A percentile compares a stretch with the other conserved stretches of the same genome.
phyloP scores from a whole-genome alignment of 37 sponge, comb jelly and placozoan genomes.

The Eunapius fragilis region DNA sequence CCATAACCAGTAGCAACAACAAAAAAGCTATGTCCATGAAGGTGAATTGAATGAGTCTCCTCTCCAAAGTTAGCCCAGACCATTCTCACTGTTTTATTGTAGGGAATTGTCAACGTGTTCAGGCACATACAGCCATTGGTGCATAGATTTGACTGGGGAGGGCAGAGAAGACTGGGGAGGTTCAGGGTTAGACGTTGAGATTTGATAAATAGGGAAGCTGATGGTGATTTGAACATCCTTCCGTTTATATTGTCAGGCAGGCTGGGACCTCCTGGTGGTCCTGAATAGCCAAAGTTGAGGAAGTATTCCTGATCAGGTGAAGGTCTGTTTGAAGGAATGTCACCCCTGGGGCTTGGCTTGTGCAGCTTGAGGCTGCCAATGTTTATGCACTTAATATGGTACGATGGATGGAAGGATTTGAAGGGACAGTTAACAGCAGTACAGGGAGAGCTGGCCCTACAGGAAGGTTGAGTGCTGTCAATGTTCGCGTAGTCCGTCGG shows the following conservation, averaged over 20 bases:
- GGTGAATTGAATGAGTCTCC: slow-evolving; percentile 65
- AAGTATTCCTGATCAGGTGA: too few relatives aligned
- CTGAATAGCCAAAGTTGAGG: too few relatives aligned
- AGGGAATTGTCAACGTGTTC: slow-evolving; percentile 10
- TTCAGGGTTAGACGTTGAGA: background rate
- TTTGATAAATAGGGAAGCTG: background rate
- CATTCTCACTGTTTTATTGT: slow-evolving; percentile 25
- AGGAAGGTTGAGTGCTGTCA: too few relatives aligned
- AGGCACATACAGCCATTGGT: slow-evolving; percentile 14
- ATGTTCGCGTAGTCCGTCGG: too few relatives aligned
- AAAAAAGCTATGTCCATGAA: slow-evolving; percentile 76
- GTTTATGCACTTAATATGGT: too few relatives aligned
- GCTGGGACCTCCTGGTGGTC: background rate
- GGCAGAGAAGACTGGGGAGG: background rate
- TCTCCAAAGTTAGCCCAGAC: slow-evolving; percentile 14
- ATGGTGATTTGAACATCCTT: background rate
- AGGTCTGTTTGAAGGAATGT: too few relatives aligned
- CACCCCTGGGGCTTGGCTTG: too few relatives aligned
- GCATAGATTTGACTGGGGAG: background rate
- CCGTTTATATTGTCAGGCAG: slow-evolving; percentile 10
- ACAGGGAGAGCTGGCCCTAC: too few relatives aligned
- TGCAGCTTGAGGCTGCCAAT: background rate
- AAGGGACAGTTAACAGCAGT: too few relatives aligned
- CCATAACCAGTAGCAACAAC: too few relatives aligned
- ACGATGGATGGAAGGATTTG: too few relatives aligned